phyloP scores from a whole-genome alignment of 1,140 invertebrate species.

The Magallana gigas region DNA sequence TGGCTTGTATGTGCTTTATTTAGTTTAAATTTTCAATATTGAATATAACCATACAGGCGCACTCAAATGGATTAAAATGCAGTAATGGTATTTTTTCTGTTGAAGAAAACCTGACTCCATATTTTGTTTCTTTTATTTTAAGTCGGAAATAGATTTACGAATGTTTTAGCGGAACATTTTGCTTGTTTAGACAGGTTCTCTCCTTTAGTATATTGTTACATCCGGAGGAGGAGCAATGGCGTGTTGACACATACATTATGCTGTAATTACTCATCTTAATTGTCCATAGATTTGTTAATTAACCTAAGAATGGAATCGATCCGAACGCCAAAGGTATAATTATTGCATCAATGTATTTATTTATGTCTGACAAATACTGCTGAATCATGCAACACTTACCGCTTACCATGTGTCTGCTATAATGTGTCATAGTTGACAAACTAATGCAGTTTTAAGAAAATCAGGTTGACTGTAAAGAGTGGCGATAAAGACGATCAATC shows the following conservation, averaged over 20 bases:
- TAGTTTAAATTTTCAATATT: neutral
- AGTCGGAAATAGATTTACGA: too few relatives aligned
- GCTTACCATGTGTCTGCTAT: too few relatives aligned
- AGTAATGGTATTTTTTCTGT: neutral
- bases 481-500: too few relatives aligned
- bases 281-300: neutral
- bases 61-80: neutral
- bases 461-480: too few relatives aligned
- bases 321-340: conserved; percentile 6
- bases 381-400: neutral
- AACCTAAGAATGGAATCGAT: conserved; percentile 2
- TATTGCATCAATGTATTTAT: neutral
- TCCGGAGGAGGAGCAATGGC: conserved; percentile 31
- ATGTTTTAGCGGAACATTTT: too few relatives aligned
- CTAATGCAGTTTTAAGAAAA: too few relatives aligned
- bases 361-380: neutral
- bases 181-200: too few relatives aligned
- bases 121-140: too few relatives aligned
- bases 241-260: conserved; percentile 33
- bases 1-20: too few relatives aligned
- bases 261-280: conserved; percentile 7
- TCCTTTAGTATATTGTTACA: neutral
- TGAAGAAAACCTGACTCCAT: too few relatives aligned
- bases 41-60: neutral
- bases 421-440: too few relatives aligned